A percentile compares a stretch with the other conserved stretches of the same genome.
Evolutionary conservation across 2,113 vertebrate species (phyloP).

Genomic region (Labeo rohita): DNA sequence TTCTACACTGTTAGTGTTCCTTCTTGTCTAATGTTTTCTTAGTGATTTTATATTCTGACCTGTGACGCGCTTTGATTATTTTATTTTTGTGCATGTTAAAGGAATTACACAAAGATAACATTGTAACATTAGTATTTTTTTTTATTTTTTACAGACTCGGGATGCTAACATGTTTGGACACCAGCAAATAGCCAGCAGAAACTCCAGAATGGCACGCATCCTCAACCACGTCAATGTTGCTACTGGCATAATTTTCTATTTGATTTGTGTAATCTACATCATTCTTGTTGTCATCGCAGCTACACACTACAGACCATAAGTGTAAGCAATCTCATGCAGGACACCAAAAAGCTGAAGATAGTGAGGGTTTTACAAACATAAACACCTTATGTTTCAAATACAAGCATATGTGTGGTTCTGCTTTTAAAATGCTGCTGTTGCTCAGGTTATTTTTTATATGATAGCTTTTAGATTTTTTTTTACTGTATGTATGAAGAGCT

Average conservation of each 20-base stretch:
- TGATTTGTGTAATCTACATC: neutral
- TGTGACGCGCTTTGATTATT: neutral
- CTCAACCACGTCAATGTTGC: slow-evolving; percentile 39
- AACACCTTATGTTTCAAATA: neutral
- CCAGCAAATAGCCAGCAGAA: slow-evolving; percentile 1
- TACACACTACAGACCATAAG: neutral
- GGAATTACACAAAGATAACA: neutral
- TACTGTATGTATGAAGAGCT: neutral
- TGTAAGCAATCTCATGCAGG: neutral
- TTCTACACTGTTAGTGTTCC: neutral
- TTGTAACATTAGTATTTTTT: neutral
- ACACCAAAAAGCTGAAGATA: neutral
- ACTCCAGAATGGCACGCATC: slow-evolving; percentile 7
- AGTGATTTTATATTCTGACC: neutral
- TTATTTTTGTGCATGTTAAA: neutral
- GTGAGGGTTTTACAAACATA: neutral
- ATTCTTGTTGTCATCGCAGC: neutral
- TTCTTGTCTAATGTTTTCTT: neutral
- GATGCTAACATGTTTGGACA: slow-evolving; percentile 45
- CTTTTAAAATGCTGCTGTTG: neutral
- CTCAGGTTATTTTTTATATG: neutral
- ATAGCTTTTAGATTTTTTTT: neutral
- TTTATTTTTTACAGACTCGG: slow-evolving; percentile 28
- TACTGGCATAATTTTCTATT: neutral
- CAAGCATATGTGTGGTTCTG: neutral